phyloP scores from a whole-genome alignment of 2,113 vertebrate genomes.

The Polyodon spathula region DNA sequence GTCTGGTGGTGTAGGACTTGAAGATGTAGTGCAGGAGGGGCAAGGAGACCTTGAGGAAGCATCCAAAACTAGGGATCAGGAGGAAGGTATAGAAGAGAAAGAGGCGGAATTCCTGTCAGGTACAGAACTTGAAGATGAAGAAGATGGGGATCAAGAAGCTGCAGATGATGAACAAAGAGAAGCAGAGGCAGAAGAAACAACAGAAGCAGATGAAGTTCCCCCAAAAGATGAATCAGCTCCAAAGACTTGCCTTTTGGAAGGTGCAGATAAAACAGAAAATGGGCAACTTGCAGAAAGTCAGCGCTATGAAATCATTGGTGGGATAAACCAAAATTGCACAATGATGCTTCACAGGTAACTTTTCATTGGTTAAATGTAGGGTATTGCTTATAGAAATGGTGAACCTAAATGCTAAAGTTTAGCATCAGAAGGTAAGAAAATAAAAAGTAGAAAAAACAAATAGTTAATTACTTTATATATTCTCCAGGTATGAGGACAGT shows the following conservation, averaged over 20 bases:
- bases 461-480: conserved; percentile 22
- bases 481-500: conserved; percentile 45
- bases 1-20: neutral
- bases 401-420: too few relatives aligned
- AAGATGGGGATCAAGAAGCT: neutral
- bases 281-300: neutral
- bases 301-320: neutral
- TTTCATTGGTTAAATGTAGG: neutral
- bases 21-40: conserved; percentile 10
- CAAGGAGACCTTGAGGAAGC: conserved; percentile 15
- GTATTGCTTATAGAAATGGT: too few relatives aligned
- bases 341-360: conserved; percentile 5
- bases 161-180: conserved; percentile 15
- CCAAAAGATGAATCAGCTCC: neutral
- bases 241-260: neutral
- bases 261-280: neutral
- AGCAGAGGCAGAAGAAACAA: conserved; percentile 17
- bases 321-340: conserved; percentile 5
- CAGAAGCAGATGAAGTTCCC: conserved; percentile 7
- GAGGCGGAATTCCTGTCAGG: conserved; percentile 13
- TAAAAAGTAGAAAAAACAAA: too few relatives aligned
- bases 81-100: conserved; percentile 22
- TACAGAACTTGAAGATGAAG: conserved; percentile 15
- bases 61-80: conserved; percentile 3
- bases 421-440: too few relatives aligned